A percentile compares a stretch with the other conserved stretches of the same genome.
phyloP scores from a whole-genome alignment of 2,113 vertebrate species.

The Neogobius melanostomus region DNA sequence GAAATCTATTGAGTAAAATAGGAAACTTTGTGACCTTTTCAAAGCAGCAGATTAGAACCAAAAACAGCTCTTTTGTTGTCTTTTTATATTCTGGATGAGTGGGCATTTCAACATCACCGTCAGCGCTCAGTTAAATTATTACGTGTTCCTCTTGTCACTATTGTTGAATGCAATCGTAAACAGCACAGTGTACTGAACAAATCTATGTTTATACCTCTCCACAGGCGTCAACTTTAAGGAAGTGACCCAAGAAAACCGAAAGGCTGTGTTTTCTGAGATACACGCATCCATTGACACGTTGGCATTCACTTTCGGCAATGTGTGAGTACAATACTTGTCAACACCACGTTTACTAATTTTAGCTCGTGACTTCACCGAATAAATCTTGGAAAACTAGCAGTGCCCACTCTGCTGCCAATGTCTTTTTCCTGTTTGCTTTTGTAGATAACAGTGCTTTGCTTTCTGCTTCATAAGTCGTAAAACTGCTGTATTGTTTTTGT shows the following conservation, averaged over 20 bases:
- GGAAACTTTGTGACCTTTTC: background rate
- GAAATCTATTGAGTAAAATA: background rate
- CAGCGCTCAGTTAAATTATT: background rate
- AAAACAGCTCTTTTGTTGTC: background rate
- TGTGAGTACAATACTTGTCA: conserved; percentile 84
- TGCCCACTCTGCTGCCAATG: background rate
- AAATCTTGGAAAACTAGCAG: background rate
- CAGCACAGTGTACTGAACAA: conserved; percentile 6
- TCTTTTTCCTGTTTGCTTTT: background rate
- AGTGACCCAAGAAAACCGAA: conserved; percentile 87
- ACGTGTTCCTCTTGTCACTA: background rate
- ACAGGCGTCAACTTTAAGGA: conserved; percentile 92
- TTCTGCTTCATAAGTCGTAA: conserved; percentile 2
- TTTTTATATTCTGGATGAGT: background rate
- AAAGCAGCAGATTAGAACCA: too few species aligned
- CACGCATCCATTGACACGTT: conserved; percentile 91
- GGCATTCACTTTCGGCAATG: conserved; percentile 97
- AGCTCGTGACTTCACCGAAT: conserved; percentile 8
- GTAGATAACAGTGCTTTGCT: background rate
- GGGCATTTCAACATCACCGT: background rate
- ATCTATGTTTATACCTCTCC: conserved; percentile 53
- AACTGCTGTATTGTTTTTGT: conserved; percentile 12
- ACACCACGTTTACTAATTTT: conserved; percentile 24
- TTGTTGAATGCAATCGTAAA: conserved; percentile 4
- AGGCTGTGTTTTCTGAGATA: conserved; percentile 86